Conservation (phyloP, 2,888 invertebrate species). For the Pediacus dermestoides region DNA sequence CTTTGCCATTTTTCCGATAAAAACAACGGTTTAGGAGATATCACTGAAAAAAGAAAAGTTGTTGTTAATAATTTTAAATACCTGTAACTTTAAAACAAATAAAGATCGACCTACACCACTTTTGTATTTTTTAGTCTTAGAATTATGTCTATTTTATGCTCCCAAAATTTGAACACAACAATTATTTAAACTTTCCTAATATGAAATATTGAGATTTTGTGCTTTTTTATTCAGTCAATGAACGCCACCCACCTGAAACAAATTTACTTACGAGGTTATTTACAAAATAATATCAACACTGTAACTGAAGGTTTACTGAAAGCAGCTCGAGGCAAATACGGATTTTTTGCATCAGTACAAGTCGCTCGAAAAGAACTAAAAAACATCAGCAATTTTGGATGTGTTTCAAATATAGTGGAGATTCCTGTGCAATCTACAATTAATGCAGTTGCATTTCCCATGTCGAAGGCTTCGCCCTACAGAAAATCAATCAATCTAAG, state of each 20-base stretch:
- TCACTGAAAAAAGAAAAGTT: too few species aligned
- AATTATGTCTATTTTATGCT: too few species aligned
- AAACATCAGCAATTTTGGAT: slow-evolving; percentile 45
- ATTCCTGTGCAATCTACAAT: slow-evolving; percentile 56
- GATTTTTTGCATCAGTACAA: slow-evolving; percentile 62
- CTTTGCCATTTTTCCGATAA: too few species aligned
- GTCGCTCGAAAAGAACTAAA: slow-evolving; percentile 54
- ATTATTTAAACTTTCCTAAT: background rate
- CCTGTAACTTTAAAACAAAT: too few species aligned
- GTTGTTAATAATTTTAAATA: too few species aligned
- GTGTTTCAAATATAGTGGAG: slow-evolving; percentile 56
- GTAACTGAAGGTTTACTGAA: slow-evolving; percentile 56
- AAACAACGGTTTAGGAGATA: too few species aligned
- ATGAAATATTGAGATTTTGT: slow-evolving; percentile 2
- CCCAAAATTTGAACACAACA: too few species aligned
- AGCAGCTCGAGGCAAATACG: slow-evolving; percentile 56
- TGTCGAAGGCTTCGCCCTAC: slow-evolving; percentile 57
- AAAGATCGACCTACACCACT: too few species aligned
- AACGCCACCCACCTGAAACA: slow-evolving; percentile 44
- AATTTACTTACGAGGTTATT: slow-evolving; percentile 35
- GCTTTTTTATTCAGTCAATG: slow-evolving; percentile 50
- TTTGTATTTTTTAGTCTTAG: too few species aligned
- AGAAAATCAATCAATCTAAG: slow-evolving; percentile 53
- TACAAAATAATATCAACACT: slow-evolving; percentile 50
- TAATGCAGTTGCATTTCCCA: slow-evolving; percentile 57